Evolutionary conservation across 2,888 invertebrate species (phyloP), one percentile per base, ranked within the genome.

Genomic region (Euspilapteryx auroguttella): DNA sequence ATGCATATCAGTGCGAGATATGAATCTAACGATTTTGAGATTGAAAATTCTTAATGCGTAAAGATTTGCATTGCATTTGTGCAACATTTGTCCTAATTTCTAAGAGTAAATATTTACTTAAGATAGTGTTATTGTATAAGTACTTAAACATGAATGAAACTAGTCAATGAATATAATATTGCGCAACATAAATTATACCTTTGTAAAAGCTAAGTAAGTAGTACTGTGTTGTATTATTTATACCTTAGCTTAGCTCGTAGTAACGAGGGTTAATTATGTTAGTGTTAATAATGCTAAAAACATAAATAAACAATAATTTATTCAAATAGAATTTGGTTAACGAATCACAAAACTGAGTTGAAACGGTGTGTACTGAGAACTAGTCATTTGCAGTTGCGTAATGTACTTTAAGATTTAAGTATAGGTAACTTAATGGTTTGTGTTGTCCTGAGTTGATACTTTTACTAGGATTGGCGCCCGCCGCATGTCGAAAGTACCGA

Each of bases 111-210:
- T 56, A 56, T 55, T 69, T 71, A 64, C 54, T 31, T 57, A 61
- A 54, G 55, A 64, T 63, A 57, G 53, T 61, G 62, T 68, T 71
- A 73, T 75, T 71, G 71, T 73, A 58, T 63, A 75, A 63, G 73
- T 77, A 77, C 77, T 76, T 77, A 77, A 69, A 58, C 64, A 71
- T 64, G 63, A 59, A 71, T 64, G 63, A 59, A 68, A 75, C 77
- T 77, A 77, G 77, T 77, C 77, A 77, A 37, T 38, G 40, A 66
- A 68, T 73, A 68, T 68, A 59, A 62, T 63, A 75, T 76, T 77
- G 75, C 69, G 73, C 73, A 73, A 76, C 65, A 62, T 66, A 68
- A 66, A 59, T 55, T 45, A 37, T 35, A 14, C 13, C 12, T 49
- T 49, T 44, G 50, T 47, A 42, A 64, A 66, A 63, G 66, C 8